phyloP scores from a whole-genome alignment of 2,797 vertebrate genomes.

The Xenops minutus region DNA sequence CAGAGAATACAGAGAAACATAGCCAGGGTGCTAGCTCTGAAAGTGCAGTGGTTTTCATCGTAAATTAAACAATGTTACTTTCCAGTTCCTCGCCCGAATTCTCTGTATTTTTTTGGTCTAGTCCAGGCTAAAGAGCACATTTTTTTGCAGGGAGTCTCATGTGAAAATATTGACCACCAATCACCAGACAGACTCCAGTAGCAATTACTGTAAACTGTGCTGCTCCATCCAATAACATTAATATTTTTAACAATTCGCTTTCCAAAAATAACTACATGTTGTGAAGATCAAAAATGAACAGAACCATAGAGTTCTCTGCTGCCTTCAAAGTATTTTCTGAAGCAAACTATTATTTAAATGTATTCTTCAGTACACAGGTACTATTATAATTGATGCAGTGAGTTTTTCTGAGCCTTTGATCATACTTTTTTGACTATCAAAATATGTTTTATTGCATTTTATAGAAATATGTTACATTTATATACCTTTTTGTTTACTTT shows the following conservation, averaged over 20 bases:
- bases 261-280: constrained; percentile 60
- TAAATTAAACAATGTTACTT: not conserved
- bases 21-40: not conserved
- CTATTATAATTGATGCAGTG: not conserved
- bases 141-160: constrained; percentile 25
- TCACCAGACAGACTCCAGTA: constrained; percentile 16
- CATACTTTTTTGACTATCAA: not conserved
- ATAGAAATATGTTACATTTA: not conserved
- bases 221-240: constrained; percentile 53
- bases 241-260: constrained; percentile 41
- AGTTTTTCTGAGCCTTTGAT: constrained; percentile 39
- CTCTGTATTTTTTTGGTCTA: not conserved
- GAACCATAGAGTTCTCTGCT: constrained; percentile 20
- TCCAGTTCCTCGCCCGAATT: not conserved
- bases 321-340: constrained; percentile 32
- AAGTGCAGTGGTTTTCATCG: not conserved
- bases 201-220: constrained; percentile 54
- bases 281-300: constrained; percentile 58
- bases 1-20: not conserved
- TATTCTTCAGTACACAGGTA: not conserved
- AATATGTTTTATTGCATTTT: not conserved
- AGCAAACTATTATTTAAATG: constrained; percentile 30
- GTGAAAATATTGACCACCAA: constrained; percentile 36
- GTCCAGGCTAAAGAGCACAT: constrained; percentile 22
- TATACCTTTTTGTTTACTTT: not conserved